Evolutionary conservation across 2,113 vertebrate genomes (phyloP), one percentile per base, ranked within the genome.

Genomic region (Cathartes aura): DNA sequence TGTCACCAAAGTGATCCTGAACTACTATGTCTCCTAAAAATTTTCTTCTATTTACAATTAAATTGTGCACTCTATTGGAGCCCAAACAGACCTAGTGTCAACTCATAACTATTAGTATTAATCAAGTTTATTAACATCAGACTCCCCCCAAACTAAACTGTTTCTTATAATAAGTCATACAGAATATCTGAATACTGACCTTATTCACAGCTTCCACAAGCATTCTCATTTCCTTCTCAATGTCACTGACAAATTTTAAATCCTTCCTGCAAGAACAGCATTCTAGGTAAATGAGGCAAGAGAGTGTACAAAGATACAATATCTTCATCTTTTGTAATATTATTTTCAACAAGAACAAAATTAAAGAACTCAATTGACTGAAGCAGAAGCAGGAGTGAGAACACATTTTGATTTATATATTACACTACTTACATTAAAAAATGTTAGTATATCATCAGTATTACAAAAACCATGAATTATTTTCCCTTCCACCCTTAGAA

Each of bases 181-280:
- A 89, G 42, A 72, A 12, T 90, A 47, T 72, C 70, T 70, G 34
- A 76, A 95, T 59, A 97, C 98, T 97, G 97, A 99, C 99, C 99
- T 99, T 99, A 97, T 99, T 99, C 50, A 98, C 98, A 34, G 99
- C 98, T 94, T 99, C 99, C 87, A 99, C 99, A 21, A 99, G 98
- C 80, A 98, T 98, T 98, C 98, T 99, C 96, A 99, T 99, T 98
- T 99, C 99, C 91, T 99, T 99, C 96, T 99, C 99, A 36, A 99
- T 94, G 23, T 99, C 99, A 80, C 98, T 98, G 94, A 99, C 98
- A 98, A 99, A 99, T 90, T 99, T 99, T 80, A 99, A 96, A 95
- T 99, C 99, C 97, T 99, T 99, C 98, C 99, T 99, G 98, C 81
- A 95, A 93, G 58, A 95, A 97, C 53, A 96, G 43, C 27, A 64